Conservation (phyloP, 2,797 vertebrate species). For the Malacoraja senta region DNA sequence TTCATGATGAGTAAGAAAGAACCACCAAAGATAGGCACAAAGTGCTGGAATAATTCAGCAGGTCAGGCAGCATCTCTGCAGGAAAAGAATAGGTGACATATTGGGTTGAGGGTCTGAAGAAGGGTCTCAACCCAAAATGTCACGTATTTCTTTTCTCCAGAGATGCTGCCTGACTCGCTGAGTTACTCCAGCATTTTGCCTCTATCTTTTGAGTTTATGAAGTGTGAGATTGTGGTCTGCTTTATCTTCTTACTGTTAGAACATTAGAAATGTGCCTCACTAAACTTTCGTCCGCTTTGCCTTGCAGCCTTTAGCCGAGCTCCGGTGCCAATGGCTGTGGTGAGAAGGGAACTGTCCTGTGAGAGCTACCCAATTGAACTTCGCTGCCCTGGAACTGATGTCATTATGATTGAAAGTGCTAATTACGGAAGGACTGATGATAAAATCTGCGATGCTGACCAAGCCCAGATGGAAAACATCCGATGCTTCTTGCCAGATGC, state of each 20-base stretch:
- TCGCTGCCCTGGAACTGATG: constrained; percentile 92
- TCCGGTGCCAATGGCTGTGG: constrained; percentile 93
- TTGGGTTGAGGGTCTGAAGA: too few species aligned
- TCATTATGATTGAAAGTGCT: constrained; percentile 99
- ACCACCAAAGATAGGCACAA: too few species aligned
- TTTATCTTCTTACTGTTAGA: constrained; percentile 44
- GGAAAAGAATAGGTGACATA: too few species aligned
- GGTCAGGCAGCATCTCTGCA: too few species aligned
- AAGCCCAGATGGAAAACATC: constrained; percentile 97
- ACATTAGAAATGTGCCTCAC: constrained; percentile 33
- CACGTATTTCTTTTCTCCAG: too few species aligned
- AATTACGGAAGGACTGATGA: constrained; percentile 97
- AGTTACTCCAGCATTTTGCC: too few species aligned
- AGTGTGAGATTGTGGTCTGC: constrained; percentile 46
- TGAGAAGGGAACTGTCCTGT: constrained; percentile 91
- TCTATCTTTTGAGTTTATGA: not conserved
- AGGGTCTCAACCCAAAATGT: too few species aligned
- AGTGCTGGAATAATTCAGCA: too few species aligned
- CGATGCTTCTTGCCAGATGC: constrained; percentile 96
- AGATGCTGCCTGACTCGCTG: too few species aligned
- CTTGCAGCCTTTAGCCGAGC: constrained; percentile 81
- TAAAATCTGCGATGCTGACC: constrained; percentile 97
- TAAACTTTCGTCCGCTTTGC: constrained; percentile 42
- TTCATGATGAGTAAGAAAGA: not conserved
- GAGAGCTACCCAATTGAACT: constrained; percentile 98